Evolutionary conservation across 2,888 invertebrate species (phyloP), one percentile per base, ranked within the genome.

Genomic region (Pimpla rufipes): DNA sequence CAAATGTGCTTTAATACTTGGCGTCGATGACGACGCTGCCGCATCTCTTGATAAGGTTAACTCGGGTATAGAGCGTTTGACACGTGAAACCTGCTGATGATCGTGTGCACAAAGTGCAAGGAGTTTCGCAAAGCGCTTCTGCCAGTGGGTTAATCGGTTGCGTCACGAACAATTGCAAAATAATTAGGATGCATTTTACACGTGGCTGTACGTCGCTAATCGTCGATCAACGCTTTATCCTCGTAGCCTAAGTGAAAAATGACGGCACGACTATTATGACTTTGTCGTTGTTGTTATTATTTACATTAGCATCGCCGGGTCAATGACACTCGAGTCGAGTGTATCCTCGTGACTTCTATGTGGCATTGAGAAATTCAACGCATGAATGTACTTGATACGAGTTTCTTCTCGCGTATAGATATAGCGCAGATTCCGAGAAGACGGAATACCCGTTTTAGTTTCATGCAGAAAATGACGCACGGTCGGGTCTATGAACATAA

Each of bases 281-380:
- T 18, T 64, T 42, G 40, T 64, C 40, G 45, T 66, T 45, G n/a
- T 59, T 62, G n/a, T 67, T 47, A 47, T 47, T 67, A 59, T 50
- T 50, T 6, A 6, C 57, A 35, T 57, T 57, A 35, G 57, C 57
- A n/a, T 57, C 23, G 23, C n/a, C 35, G n/a, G 6, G 59, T 59
- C 35, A 59, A 16, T 59, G 59, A 59, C 59, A 16, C 7, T 2
- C 16, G 37, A 29, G 29, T 5, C 35, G 2, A 11, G 8, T 7
- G 8, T 59, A 59, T 59, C 8, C 59, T 35, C 37, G 35, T 10
- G 59, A 37, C 37, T 59, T 59, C 7, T 8, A 5, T 5, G 29
- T 5, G 1, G 37, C 37, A 37, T 35, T 59, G 16, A 10, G 59
- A 59, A 57, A 35, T 6, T 35, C 0, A 35, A 35, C 35, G 16